These are phyloP conservation scores for Ricordea florida DNA, from an alignment of 92 coral and sea anemone species.

Conservation along the genomic window DNA sequence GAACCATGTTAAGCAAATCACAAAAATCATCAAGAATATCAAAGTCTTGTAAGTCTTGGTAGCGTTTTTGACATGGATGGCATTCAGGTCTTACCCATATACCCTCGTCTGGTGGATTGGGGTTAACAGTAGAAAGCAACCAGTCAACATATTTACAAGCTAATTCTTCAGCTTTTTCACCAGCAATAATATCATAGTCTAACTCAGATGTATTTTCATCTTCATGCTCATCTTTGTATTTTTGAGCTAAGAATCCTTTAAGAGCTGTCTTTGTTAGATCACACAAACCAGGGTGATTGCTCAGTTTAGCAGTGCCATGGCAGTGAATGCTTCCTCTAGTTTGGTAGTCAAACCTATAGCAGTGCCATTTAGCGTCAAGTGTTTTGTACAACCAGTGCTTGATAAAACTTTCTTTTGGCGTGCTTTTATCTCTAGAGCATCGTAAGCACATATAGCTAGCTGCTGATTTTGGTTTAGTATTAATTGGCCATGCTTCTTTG, in stretches of 20 bases:
- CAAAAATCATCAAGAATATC: constrained; percentile 62
- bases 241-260: constrained; percentile 78
- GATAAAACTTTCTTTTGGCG: constrained; percentile 76
- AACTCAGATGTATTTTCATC: constrained; percentile 43
- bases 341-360: constrained; percentile 81
- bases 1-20: constrained; percentile 75
- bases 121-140: constrained; percentile 75
- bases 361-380: constrained; percentile 81
- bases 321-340: constrained; percentile 79
- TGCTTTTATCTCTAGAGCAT: too few relatives aligned
- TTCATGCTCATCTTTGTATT: constrained; percentile 66
- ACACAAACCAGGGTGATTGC: constrained; percentile 84
- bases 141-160: constrained; percentile 82
- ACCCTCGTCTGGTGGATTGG: constrained; percentile 81
- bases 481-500: too few relatives aligned
- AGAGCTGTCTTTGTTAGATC: constrained; percentile 69
- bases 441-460: too few relatives aligned
- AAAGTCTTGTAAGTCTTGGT: constrained; percentile 67
- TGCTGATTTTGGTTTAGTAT: too few relatives aligned
- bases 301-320: too few relatives aligned
- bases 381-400: constrained; percentile 79
- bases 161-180: constrained; percentile 60
- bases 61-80: constrained; percentile 70
- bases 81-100: constrained; percentile 47
- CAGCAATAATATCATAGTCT: constrained; percentile 69